Conservation (phyloP, 2,113 vertebrate species). For the Oreamnos americanus region DNA sequence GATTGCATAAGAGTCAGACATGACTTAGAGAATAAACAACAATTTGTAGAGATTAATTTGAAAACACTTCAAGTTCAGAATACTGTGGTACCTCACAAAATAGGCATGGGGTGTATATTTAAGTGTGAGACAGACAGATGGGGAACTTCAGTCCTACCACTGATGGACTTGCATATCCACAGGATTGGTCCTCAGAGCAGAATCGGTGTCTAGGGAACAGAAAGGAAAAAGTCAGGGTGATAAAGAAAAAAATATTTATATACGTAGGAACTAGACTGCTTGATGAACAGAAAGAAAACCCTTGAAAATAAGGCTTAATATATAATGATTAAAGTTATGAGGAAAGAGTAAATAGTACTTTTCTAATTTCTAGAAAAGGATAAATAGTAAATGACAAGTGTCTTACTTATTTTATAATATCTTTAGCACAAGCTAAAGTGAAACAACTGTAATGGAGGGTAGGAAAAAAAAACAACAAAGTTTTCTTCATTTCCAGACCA, state of each 20-base stretch:
- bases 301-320: background rate
- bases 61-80: background rate
- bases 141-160: background rate
- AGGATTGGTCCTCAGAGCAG: background rate
- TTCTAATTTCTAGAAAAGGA: background rate
- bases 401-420: constrained; percentile 54
- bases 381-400: background rate
- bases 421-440: background rate
- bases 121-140: background rate
- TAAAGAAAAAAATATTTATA: background rate
- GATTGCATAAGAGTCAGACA: background rate
- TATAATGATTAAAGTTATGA: background rate
- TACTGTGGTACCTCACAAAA: background rate
- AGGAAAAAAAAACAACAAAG: background rate
- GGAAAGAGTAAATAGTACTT: background rate
- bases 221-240: background rate
- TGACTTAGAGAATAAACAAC: background rate
- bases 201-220: background rate
- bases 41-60: background rate
- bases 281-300: background rate
- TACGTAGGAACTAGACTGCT: background rate
- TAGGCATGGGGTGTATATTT: rapidly evolving
- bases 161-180: background rate
- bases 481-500: constrained; percentile 48
- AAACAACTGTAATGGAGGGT: background rate